Conservation (phyloP, 2,888 invertebrate genomes). For the Sesia apiformis region DNA sequence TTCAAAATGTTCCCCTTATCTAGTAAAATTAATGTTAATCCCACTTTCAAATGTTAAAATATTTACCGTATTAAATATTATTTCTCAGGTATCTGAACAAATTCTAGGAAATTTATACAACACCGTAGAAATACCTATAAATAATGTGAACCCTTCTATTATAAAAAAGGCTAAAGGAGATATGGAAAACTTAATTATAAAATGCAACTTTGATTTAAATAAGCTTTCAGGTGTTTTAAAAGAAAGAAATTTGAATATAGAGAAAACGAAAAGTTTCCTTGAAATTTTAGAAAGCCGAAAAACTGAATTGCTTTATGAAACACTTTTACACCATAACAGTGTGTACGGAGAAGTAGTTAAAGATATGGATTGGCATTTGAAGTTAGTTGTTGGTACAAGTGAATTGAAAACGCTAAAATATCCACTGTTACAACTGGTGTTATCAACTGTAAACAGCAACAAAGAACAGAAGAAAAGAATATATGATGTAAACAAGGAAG, state of each 20-base stretch:
- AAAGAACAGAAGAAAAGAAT: slow-evolving; percentile 18
- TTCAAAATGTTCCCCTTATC: no score
- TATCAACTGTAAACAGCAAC: slow-evolving; percentile 26
- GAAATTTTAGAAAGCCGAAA: slow-evolving; percentile 23
- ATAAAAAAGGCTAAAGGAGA: slow-evolving; percentile 25
- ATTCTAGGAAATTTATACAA: slow-evolving; percentile 25
- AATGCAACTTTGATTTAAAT: slow-evolving; percentile 24
- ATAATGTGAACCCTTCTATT: slow-evolving; percentile 9
- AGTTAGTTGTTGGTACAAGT: slow-evolving; percentile 45
- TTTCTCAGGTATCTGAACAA: slow-evolving; percentile 27
- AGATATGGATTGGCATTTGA: slow-evolving; percentile 43
- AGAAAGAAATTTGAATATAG: slow-evolving; percentile 21
- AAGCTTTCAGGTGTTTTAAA: slow-evolving; percentile 17
- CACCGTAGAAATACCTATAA: slow-evolving; percentile 1
- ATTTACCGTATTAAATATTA: neutral
- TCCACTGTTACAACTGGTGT: slow-evolving; percentile 36
- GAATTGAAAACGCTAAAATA: slow-evolving; percentile 39
- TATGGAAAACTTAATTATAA: slow-evolving; percentile 23
- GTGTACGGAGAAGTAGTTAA: slow-evolving; percentile 30
- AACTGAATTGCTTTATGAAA: slow-evolving; percentile 25
- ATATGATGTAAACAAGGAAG: slow-evolving; percentile 43
- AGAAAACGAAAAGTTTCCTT: slow-evolving; percentile 21
- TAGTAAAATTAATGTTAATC: no score
- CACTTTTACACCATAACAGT: slow-evolving; percentile 32
- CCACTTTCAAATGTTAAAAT: no score